Evolutionary conservation across 2,113 vertebrate species (phyloP).

Genomic region (Tautogolabrus adspersus): DNA sequence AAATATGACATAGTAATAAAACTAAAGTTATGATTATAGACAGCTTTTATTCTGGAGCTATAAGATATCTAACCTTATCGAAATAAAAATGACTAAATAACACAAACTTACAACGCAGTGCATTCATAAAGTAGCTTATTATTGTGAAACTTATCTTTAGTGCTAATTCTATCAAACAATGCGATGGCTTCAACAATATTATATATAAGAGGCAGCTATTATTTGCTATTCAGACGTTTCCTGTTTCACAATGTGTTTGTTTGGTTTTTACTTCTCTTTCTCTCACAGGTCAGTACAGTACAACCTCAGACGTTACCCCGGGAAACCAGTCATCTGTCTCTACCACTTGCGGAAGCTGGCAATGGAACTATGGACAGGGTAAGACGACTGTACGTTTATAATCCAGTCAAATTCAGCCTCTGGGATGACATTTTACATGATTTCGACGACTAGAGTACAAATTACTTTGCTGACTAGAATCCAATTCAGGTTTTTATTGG

Average conservation of each 20-base stretch:
- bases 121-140: not conserved
- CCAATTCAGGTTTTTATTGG: too few species aligned
- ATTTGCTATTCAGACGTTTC: not conserved
- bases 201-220: not conserved
- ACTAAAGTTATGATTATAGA: too few species aligned
- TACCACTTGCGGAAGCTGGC: conserved; percentile 66
- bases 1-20: not conserved
- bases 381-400: not conserved
- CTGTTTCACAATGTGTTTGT: conserved; percentile 11
- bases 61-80: too few species aligned
- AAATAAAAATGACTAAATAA: too few species aligned
- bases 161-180: not conserved
- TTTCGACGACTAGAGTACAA: too few species aligned
- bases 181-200: not conserved
- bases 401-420: not conserved
- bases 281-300: conserved; percentile 45
- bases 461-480: too few species aligned
- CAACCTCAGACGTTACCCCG: conserved; percentile 70
- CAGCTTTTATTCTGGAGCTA: too few species aligned
- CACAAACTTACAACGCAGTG: too few species aligned
- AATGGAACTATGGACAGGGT: conserved; percentile 72
- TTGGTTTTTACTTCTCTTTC: conserved; percentile 8
- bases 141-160: too few species aligned
- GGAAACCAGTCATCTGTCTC: conserved; percentile 75
- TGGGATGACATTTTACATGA: too few species aligned